A percentile compares a stretch with the other conserved stretches of the same genome.
Evolutionary conservation across 2,888 invertebrate genomes (phyloP).

Genomic region (Tachina fera): DNA sequence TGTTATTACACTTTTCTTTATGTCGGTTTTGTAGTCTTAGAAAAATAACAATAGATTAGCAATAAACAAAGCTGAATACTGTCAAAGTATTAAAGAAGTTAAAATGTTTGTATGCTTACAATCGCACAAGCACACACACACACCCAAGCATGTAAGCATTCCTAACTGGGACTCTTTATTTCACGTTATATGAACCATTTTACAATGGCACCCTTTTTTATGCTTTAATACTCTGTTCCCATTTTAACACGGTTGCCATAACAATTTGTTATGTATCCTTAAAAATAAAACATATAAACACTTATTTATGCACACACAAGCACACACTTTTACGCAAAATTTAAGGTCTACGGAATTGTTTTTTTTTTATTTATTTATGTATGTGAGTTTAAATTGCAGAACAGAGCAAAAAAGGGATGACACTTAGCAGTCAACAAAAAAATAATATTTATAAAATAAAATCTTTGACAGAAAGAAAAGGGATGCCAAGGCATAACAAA

Average conservation of each 20-base stretch:
- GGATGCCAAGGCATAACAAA: slow-evolving; percentile 1
- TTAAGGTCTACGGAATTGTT: slow-evolving; percentile 12
- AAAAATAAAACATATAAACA: slow-evolving; percentile 35
- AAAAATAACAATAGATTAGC: slow-evolving; percentile 18
- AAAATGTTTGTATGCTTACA: slow-evolving; percentile 37
- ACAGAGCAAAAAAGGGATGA: slow-evolving; percentile 49
- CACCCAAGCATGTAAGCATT: slow-evolving; percentile 22
- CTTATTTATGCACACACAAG: slow-evolving; percentile 5
- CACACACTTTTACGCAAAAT: slow-evolving; percentile 25
- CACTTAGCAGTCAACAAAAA: slow-evolving; percentile 69
- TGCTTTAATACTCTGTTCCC: slow-evolving; percentile 24
- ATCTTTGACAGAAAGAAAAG: slow-evolving; percentile 31
- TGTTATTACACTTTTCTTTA: slow-evolving; percentile 44
- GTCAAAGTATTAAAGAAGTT: slow-evolving; percentile 7
- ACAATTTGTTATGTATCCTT: slow-evolving; percentile 69
- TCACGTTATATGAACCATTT: slow-evolving; percentile 17
- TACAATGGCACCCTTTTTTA: slow-evolving; percentile 59
- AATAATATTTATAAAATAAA: slow-evolving; percentile 64
- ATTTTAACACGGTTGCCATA: slow-evolving; percentile 68
- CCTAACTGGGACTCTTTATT: slow-evolving; percentile 43
- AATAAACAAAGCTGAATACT: slow-evolving; percentile 1
- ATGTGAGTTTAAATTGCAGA: slow-evolving; percentile 39
- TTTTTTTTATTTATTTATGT: slow-evolving; percentile 27
- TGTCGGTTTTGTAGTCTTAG: slow-evolving; percentile 23
- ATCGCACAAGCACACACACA: neutral